Conservation (phyloP, 2,113 vertebrate genomes). For the Phycodurus eques region DNA sequence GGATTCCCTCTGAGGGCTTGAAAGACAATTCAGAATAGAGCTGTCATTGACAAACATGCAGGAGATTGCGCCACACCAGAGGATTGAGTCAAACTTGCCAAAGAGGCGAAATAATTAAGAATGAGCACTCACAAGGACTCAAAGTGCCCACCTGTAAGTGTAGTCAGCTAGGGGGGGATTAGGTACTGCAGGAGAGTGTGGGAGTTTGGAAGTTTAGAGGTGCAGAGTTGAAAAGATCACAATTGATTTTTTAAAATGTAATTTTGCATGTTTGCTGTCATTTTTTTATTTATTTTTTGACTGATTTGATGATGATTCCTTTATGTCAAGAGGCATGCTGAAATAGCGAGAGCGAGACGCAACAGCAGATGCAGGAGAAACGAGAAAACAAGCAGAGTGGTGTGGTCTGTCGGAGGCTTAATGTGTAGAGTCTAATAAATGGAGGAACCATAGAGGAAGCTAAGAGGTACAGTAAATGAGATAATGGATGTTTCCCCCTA, state of each 20-base stretch:
- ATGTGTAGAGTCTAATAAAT: slow-evolving; percentile 40
- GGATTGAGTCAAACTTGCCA: slow-evolving; percentile 41
- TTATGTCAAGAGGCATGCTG: slow-evolving; percentile 4
- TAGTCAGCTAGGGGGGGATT: background rate
- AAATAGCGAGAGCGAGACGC: background rate
- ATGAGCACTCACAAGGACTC: slow-evolving; percentile 33
- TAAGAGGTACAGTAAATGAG: slow-evolving; percentile 48
- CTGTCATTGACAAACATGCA: slow-evolving; percentile 43
- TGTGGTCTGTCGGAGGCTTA: slow-evolving; percentile 38
- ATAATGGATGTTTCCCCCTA: slow-evolving; percentile 57
- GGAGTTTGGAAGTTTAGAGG: background rate
- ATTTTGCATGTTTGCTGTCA: slow-evolving; percentile 3
- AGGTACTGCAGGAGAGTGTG: background rate
- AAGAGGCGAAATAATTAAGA: slow-evolving; percentile 47
- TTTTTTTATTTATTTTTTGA: too few relatives aligned
- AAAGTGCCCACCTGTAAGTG: slow-evolving; percentile 30
- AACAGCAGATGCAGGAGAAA: background rate
- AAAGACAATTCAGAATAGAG: slow-evolving; percentile 45
- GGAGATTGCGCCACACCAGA: slow-evolving; percentile 26
- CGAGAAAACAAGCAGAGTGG: slow-evolving; percentile 9
- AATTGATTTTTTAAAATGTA: slow-evolving; percentile 5
- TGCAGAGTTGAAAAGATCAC: background rate
- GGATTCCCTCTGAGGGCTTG: slow-evolving; percentile 16
- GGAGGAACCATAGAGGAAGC: slow-evolving; percentile 39
- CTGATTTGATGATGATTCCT: slow-evolving; percentile 16